Evolutionary conservation across 2,888 invertebrate genomes (phyloP).

Genomic region (Sphecodes monilicornis): DNA sequence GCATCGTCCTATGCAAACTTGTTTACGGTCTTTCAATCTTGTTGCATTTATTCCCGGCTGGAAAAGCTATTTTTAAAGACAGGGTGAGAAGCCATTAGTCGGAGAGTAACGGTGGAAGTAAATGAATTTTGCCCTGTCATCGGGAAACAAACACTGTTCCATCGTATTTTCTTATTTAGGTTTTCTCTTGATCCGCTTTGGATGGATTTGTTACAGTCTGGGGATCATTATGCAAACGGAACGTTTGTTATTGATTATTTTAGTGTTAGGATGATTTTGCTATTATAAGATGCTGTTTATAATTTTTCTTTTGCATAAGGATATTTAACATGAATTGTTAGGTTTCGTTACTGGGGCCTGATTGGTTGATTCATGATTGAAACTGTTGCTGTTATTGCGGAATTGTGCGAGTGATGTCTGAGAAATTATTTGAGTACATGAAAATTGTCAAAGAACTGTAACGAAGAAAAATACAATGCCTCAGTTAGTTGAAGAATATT

Average conservation of each 20-base stretch:
- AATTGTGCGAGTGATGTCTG: too few relatives aligned
- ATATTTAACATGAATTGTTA: too few relatives aligned
- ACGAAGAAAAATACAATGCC: too few relatives aligned
- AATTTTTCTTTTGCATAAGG: too few relatives aligned
- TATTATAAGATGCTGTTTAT: neutral
- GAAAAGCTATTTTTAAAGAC: neutral
- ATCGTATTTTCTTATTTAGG: neutral
- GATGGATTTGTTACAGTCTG: neutral
- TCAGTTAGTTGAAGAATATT: too few relatives aligned
- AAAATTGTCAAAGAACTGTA: too few relatives aligned
- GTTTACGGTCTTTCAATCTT: slow-evolving; percentile 5
- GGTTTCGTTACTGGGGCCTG: too few relatives aligned
- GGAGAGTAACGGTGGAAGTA: neutral
- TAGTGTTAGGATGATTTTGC: neutral
- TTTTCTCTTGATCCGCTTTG: neutral
- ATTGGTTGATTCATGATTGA: too few relatives aligned
- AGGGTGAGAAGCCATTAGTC: neutral
- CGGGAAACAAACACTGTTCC: neutral
- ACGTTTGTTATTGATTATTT: neutral
- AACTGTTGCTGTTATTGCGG: too few relatives aligned
- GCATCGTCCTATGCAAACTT: slow-evolving; percentile 1
- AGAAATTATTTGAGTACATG: too few relatives aligned
- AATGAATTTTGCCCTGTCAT: neutral
- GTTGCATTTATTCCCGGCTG: neutral
- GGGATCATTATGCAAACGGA: neutral